Evolutionary conservation across 2,113 vertebrate genomes (phyloP).

Genomic region (Panthera leo): DNA sequence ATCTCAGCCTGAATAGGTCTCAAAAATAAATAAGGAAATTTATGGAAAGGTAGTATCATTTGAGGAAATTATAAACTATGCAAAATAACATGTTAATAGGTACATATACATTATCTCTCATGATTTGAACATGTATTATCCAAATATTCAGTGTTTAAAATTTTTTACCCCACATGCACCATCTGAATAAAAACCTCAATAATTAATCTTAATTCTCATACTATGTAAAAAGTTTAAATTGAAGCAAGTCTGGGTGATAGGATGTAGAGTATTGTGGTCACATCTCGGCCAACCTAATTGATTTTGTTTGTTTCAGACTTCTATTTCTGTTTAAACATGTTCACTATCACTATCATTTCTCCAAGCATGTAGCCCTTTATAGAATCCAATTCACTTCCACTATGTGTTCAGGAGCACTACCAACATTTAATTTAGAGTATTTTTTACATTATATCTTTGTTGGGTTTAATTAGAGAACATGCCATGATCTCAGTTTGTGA

Average conservation of each 20-base stretch:
- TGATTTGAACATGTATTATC: neutral
- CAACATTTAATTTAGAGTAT: neutral
- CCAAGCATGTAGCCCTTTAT: neutral
- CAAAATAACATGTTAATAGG: neutral
- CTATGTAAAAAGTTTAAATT: neutral
- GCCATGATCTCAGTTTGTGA: too few species aligned
- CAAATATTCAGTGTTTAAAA: neutral
- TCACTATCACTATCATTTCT: neutral
- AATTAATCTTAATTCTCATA: neutral
- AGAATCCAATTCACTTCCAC: neutral
- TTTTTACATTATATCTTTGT: neutral
- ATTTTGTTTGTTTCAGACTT: neutral
- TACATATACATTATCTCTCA: neutral
- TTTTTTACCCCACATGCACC: neutral
- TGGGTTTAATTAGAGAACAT: neutral
- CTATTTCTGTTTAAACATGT: neutral
- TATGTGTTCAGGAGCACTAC: neutral
- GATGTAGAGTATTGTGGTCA: neutral
- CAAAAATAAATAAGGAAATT: neutral
- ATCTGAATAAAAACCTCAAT: neutral
- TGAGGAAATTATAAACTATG: neutral
- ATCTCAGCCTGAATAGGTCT: neutral
- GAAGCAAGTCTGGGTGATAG: neutral
- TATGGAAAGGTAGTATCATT: neutral
- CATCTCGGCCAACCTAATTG: neutral